phyloP scores from a whole-genome alignment of 1,140 invertebrate species.

The Brachionus asplanchnoidis region DNA sequence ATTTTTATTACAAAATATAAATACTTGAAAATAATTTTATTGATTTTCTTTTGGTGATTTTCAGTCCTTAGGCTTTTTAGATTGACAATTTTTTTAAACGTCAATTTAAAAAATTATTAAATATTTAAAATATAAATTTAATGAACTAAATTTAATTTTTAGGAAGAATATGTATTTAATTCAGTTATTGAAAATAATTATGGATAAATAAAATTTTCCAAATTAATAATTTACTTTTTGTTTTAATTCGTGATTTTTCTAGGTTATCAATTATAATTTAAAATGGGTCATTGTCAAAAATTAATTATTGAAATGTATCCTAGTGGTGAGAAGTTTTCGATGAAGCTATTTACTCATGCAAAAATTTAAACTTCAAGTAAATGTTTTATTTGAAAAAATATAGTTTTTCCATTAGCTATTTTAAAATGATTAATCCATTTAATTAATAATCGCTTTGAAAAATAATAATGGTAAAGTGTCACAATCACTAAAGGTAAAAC shows the following conservation, averaged over 20 bases:
- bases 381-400: not conserved
- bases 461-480: not conserved
- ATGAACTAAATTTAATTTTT: not conserved
- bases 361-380: not conserved
- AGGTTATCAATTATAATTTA: not conserved
- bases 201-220: not conserved
- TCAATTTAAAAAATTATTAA: too few species aligned
- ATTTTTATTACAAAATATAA: not conserved
- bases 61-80: not conserved
- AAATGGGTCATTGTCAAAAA: not conserved
- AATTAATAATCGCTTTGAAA: not conserved
- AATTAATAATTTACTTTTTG: not conserved
- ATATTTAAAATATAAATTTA: too few species aligned
- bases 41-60: not conserved
- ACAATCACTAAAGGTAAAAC: not conserved
- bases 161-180: not conserved
- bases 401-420: not conserved
- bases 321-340: not conserved
- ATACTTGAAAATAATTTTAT: not conserved
- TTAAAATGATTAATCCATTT: not conserved
- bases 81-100: not conserved
- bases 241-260: not conserved
- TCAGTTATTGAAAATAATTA: not conserved
- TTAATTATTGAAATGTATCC: not conserved
- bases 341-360: not conserved